Base-by-base conservation (phyloP, 2,888 invertebrate species). In the Amitus sp. region DNA sequence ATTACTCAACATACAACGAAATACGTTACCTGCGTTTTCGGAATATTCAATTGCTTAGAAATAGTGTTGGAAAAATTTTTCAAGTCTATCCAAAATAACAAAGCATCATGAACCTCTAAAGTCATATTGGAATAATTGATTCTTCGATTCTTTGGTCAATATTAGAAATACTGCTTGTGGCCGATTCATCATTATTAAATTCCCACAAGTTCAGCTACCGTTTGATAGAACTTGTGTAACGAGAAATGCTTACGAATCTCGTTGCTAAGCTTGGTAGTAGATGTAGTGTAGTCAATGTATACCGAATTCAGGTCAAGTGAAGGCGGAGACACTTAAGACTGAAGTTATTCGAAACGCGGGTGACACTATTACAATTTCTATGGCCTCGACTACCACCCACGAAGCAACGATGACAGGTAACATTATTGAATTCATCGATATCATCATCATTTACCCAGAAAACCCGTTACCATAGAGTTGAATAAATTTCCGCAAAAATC, bases 351-450 rank as follows among this genome's bases (percentile, higher is more conserved):
- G 79, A 56, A 74, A 73, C 50, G 76, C 78, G 43, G 82, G 80
- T 43, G 83, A 83, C 66, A 82, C 78, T 20, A 79, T 84, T 57
- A 83, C 82, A 12, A 82, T 84, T 67, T 82, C 83, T 33, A 86
- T 87, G 75, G 88, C 87, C 83, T 88, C 88, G 69, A 85, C 85
- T 69, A 85, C 84, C 68, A 87, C 87, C 65, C 87, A 88, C 73
- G 87, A 87, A 80, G 87, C 87, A 65, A 86, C 87, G 66, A 82
- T 88, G 64, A 84, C 87, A 87, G 88, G 88, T 88, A 86, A 85
- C 66, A 65, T 47, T 40, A 57, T 40, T 49, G 60, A 15, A 27
- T 59, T 37, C 46, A 50, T 23, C 23, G 7, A 23, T 7, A 23
- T 5, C 23, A 23, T 23, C n/a, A n/a, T n/a, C n/a, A n/a, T n/a